phyloP scores from a whole-genome alignment of 2,113 vertebrate genomes.

The Scomber scombrus region DNA sequence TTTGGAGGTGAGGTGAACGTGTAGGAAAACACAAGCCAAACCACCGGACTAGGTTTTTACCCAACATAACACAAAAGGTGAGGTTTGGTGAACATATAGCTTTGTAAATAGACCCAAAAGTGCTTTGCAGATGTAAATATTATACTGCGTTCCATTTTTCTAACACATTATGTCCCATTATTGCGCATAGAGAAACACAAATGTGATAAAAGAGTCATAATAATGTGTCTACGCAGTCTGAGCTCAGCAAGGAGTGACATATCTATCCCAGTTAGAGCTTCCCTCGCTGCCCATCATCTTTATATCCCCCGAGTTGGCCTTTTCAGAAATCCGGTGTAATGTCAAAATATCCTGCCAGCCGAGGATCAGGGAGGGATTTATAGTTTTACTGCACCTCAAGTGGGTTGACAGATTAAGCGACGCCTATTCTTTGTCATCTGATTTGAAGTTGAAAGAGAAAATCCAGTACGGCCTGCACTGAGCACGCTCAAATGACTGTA shows the following conservation, averaged over 20 bases:
- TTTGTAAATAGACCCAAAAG: conserved; percentile 4
- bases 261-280: conserved; percentile 48
- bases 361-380: conserved; percentile 67
- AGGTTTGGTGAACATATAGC: not conserved
- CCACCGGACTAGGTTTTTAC: not conserved
- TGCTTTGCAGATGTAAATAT: not conserved
- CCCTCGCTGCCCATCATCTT: conserved; percentile 67
- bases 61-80: not conserved
- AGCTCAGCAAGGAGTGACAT: conserved; percentile 46
- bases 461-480: conserved; percentile 8
- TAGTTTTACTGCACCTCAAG: conserved; percentile 47
- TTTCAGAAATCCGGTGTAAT: conserved; percentile 73
- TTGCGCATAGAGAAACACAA: not conserved
- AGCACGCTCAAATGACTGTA: conserved; percentile 32
- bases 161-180: not conserved
- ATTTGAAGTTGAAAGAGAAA: conserved; percentile 55
- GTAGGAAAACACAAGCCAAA: not conserved
- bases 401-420: conserved; percentile 69
- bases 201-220: not conserved
- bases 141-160: not conserved
- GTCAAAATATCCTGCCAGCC: conserved; percentile 68
- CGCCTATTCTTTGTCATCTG: conserved; percentile 51
- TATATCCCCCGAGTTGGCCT: conserved; percentile 65
- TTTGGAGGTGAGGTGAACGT: not conserved
- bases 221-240: not conserved